These are phyloP conservation scores for Drosophila lacteicornis DNA, from an alignment of 1,140 invertebrate species.

Conservation along the genomic window DNA sequence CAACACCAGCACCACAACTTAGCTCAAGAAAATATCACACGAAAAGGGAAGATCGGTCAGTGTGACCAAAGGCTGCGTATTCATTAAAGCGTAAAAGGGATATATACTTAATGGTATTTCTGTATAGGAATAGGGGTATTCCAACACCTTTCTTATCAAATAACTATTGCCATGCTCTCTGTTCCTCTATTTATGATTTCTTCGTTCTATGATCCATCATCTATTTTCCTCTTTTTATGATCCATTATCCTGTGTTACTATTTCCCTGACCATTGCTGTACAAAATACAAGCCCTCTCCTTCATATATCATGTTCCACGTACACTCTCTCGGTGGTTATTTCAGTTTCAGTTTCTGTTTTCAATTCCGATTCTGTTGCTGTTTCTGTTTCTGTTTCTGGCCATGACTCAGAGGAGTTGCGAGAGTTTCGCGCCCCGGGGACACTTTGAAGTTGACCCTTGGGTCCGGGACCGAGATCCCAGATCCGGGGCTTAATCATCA, in stretches of 20 bases:
- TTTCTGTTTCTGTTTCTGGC: constrained; percentile 49
- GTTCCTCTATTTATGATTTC: not conserved
- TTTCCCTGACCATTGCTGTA: constrained; percentile 8
- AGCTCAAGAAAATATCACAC: no score
- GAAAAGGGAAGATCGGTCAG: no score
- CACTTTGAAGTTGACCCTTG: constrained; percentile 32
- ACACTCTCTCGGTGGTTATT: constrained; percentile 40
- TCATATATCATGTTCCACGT: constrained; percentile 60
- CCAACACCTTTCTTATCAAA: no score
- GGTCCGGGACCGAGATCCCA: constrained; percentile 18
- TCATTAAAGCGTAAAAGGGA: no score
- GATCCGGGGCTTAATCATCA: constrained; percentile 48
- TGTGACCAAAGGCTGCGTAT: no score
- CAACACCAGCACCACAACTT: no score
- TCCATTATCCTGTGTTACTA: not conserved
- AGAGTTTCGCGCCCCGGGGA: constrained; percentile 57
- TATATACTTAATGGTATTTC: no score
- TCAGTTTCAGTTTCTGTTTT: constrained; percentile 33
- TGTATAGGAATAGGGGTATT: no score
- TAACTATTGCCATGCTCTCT: not conserved
- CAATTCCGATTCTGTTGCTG: constrained; percentile 17
- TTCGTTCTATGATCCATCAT: no score
- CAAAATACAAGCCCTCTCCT: constrained; percentile 18
- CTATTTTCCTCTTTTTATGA: not conserved
- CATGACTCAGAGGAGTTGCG: constrained; percentile 67